A percentile compares a stretch with the other conserved stretches of the same genome.
phyloP scores from a whole-genome alignment of 2,888 invertebrate genomes.

The Nephrotoma appendiculata region DNA sequence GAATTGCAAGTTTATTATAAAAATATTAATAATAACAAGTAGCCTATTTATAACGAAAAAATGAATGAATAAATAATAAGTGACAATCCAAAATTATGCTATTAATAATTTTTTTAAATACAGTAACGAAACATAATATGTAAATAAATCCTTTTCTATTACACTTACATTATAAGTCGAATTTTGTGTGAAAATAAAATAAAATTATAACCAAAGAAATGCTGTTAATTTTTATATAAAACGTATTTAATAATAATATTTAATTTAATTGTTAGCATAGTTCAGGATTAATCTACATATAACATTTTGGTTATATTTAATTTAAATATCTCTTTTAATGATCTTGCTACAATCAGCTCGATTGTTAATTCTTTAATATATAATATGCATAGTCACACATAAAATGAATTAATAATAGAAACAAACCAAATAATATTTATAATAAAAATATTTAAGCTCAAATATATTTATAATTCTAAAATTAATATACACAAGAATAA shows the following conservation, averaged over 20 bases:
- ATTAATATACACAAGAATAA: too few relatives aligned
- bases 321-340: not conserved
- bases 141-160: not conserved
- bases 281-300: not conserved
- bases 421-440: too few relatives aligned
- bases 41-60: not conserved
- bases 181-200: not conserved
- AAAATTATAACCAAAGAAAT: not conserved
- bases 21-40: not conserved
- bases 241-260: not conserved
- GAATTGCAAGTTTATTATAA: not conserved
- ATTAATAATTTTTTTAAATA: not conserved
- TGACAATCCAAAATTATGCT: not conserved
- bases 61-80: not conserved
- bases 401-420: too few relatives aligned
- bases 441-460: too few relatives aligned
- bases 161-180: not conserved
- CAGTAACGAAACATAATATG: not conserved
- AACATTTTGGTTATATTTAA: not conserved
- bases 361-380: too few relatives aligned
- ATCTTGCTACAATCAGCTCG: not conserved
- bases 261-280: not conserved
- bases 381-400: too few relatives aligned
- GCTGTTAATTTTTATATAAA: too few relatives aligned
- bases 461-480: too few relatives aligned